Evolutionary conservation across 2,888 invertebrate genomes (phyloP), one percentile per base, ranked within the genome.

Genomic region (Iselma pallidipennis): DNA sequence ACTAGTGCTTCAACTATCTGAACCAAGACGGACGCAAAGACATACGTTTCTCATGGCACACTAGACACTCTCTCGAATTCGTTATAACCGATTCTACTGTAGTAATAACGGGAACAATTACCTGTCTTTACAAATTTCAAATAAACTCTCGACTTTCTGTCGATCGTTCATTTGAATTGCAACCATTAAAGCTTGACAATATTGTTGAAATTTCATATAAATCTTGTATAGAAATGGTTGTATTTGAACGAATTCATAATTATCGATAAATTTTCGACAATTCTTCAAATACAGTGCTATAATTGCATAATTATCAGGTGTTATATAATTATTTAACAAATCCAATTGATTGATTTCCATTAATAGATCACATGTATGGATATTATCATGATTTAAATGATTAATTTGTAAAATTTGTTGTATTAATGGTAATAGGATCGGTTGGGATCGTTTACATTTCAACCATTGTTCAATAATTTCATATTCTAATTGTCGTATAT

Each of bases 321-420:
- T 95, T 70, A 98, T 94, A 76, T 94, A 94, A 57, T 93, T 87
- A 21, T 54, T 48, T 10, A 64, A 58, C 54, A 64, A 55, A 25
- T 66, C 53, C 50, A 99, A 84, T 65, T 89, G 86, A 77, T 98
- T 98, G 69, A 99, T 95, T 84, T 99, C 99, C 91, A 98, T 98
- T 0, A 99, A 84, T 61, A 99, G 84, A 83, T 99, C 99, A 80
- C 98, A 98, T 0, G 98, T 98, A 82, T 99, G 98, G 0, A 97
- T 95, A 83, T 99, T 99, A 1, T 98, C 98, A 76, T 99, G 98
- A 81, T 98, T 98, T 66, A 90, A 89, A 92, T 98, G 96, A 79
- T 98, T 94, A 80, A 98, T 98, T 0, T 91, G 88, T 23, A 98
- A 89, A 52, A 99, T 95, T 78, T 95, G 91, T 63, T 91, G 86